phyloP scores from a whole-genome alignment of 2,888 invertebrate genomes.

The Lottia scabra region DNA sequence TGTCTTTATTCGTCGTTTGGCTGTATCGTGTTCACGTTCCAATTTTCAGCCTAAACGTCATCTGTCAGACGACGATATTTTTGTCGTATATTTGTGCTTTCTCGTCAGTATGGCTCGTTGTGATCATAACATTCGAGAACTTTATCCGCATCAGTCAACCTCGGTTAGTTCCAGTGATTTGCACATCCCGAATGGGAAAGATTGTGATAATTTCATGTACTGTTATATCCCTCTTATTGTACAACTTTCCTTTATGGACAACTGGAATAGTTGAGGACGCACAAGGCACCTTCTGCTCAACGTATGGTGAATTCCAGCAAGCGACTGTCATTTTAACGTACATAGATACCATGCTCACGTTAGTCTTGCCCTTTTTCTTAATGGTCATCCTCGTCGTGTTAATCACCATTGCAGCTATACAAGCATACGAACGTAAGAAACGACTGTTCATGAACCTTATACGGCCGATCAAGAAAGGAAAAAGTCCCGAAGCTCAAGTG shows the following conservation, averaged over 20 bases:
- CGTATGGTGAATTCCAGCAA: slow-evolving; percentile 3
- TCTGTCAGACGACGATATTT: slow-evolving; percentile 25
- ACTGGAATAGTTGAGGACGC: slow-evolving; percentile 6
- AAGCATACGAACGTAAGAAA: slow-evolving; percentile 18
- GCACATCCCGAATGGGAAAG: slow-evolving; percentile 18
- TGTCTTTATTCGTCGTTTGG: slow-evolving; percentile 26
- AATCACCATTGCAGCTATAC: slow-evolving; percentile 18
- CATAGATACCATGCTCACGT: slow-evolving; percentile 23
- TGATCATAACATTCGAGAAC: slow-evolving; percentile 29
- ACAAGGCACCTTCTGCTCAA: slow-evolving; percentile 6
- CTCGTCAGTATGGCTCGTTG: slow-evolving; percentile 31
- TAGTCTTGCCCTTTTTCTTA: slow-evolving; percentile 19
- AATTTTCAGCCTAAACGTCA: slow-evolving; percentile 13
- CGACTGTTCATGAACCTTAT: neutral
- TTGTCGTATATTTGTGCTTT: slow-evolving; percentile 29
- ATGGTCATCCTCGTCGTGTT: slow-evolving; percentile 18
- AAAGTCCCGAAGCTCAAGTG: slow-evolving; percentile 19
- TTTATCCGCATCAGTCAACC: slow-evolving; percentile 29
- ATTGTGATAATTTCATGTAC: slow-evolving; percentile 8
- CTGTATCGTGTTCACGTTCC: slow-evolving; percentile 18
- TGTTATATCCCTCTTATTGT: slow-evolving; percentile 14
- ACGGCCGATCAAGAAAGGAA: neutral
- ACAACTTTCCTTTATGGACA: slow-evolving; percentile 24
- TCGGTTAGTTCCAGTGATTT: slow-evolving; percentile 12
- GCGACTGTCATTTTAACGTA: slow-evolving; percentile 19